phyloP scores from a whole-genome alignment of 2,113 vertebrate species.

The Semnornis frantzii region DNA sequence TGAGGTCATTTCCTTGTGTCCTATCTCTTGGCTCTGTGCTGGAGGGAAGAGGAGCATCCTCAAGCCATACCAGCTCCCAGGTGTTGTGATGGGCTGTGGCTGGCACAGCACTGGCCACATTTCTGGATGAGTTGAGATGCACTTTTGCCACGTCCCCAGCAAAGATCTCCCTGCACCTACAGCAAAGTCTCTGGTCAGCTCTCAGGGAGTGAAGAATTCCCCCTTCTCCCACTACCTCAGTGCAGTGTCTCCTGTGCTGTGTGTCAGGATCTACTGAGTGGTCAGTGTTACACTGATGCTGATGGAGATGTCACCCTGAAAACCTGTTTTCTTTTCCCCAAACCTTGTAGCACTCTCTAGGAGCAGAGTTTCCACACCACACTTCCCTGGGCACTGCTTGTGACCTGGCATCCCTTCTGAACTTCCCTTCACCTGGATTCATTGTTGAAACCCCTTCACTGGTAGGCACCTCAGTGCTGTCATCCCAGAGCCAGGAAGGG shows the following conservation, averaged over 20 bases:
- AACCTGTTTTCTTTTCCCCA: rapidly evolving
- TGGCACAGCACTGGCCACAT: rapidly evolving
- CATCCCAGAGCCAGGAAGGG: background rate
- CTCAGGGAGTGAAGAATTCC: background rate
- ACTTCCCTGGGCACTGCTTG: background rate
- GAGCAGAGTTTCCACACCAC: rapidly evolving
- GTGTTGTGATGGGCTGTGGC: background rate
- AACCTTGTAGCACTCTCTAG: background rate
- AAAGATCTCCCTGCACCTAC: background rate
- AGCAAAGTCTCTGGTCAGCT: background rate
- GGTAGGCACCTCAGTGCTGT: background rate
- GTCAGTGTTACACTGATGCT: background rate
- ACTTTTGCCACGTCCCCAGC: rapidly evolving
- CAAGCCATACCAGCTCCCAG: background rate
- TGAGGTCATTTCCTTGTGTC: background rate
- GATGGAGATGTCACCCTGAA: background rate
- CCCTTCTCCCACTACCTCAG: rapidly evolving
- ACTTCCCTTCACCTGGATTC: background rate
- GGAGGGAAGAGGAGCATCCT: background rate
- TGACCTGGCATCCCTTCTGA: background rate
- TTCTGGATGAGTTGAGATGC: background rate
- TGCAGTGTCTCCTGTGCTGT: rapidly evolving
- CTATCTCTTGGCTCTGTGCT: background rate
- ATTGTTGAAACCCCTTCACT: background rate
- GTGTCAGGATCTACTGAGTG: rapidly evolving